A percentile compares a stretch with the other conserved stretches of the same genome.
phyloP scores from a whole-genome alignment of 2,113 vertebrate genomes.

The Scolopax mira region DNA sequence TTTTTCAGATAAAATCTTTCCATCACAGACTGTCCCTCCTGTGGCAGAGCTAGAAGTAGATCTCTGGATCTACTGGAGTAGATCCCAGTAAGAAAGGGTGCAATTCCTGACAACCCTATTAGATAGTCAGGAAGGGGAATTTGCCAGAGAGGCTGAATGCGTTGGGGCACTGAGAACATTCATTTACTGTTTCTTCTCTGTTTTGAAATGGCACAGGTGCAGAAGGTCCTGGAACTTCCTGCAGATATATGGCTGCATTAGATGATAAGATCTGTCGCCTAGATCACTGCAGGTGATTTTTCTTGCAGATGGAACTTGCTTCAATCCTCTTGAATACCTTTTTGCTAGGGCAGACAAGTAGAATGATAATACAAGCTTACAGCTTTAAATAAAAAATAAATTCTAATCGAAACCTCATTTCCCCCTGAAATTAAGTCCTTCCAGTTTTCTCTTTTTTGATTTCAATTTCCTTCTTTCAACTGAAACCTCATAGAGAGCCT shows the following conservation, averaged over 20 bases:
- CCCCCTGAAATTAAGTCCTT: neutral
- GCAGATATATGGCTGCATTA: neutral
- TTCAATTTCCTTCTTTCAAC: neutral
- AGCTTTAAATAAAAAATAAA: neutral
- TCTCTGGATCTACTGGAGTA: no score
- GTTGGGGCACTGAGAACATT: neutral
- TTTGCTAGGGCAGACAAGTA: neutral
- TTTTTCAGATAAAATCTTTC: neutral
- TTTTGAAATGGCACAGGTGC: neutral
- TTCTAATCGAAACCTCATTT: neutral
- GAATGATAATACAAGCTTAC: neutral
- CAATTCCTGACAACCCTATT: neutral
- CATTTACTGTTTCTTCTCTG: neutral
- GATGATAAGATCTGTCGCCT: neutral
- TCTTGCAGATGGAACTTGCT: neutral
- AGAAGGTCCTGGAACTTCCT: neutral
- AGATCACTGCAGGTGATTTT: neutral
- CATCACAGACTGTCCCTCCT: neutral
- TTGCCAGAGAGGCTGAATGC: neutral
- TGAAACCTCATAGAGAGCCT: neutral
- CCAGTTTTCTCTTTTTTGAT: neutral
- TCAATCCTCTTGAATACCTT: neutral
- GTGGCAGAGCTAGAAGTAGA: neutral
- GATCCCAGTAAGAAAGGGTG: neutral
- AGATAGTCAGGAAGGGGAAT: neutral